Evolutionary conservation across 2,888 invertebrate species (phyloP).

Genomic region (Nymphalis urticae): DNA sequence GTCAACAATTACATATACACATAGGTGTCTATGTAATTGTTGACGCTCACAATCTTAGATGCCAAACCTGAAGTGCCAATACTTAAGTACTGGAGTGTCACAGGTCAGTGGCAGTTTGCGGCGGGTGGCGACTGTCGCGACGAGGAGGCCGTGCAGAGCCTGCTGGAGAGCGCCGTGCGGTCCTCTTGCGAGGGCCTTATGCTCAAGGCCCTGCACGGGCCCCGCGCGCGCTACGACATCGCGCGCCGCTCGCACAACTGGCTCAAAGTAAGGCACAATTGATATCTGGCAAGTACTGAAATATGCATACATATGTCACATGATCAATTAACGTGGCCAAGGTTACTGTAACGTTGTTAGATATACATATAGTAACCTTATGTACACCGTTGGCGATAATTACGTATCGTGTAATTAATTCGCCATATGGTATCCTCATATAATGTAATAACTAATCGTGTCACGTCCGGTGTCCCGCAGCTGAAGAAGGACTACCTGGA

Average conservation of each 20-base stretch:
- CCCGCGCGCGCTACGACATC: conserved; percentile 96
- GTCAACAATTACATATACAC: too few relatives aligned
- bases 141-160: conserved; percentile 95
- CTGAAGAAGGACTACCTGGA: conserved; percentile 99
- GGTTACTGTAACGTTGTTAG: too few relatives aligned
- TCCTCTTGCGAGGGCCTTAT: conserved; percentile 99
- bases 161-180: conserved; percentile 94
- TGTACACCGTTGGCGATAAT: too few relatives aligned
- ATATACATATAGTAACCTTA: too few relatives aligned
- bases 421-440: too few relatives aligned
- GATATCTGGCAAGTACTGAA: background rate
- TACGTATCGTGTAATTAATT: background rate
- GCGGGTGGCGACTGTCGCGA: conserved; percentile 89
- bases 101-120: conserved; percentile 93
- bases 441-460: too few relatives aligned
- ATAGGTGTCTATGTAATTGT: too few relatives aligned
- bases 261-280: conserved; percentile 31
- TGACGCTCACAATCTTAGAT: too few relatives aligned
- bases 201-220: conserved; percentile 95
- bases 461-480: conserved; percentile 44
- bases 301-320: too few relatives aligned
- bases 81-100: background rate
- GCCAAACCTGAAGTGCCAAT: too few relatives aligned
- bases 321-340: too few relatives aligned
- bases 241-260: conserved; percentile 96